Base-by-base conservation (phyloP, 2,113 vertebrate species). In the Puntigrus tetrazona region DNA sequence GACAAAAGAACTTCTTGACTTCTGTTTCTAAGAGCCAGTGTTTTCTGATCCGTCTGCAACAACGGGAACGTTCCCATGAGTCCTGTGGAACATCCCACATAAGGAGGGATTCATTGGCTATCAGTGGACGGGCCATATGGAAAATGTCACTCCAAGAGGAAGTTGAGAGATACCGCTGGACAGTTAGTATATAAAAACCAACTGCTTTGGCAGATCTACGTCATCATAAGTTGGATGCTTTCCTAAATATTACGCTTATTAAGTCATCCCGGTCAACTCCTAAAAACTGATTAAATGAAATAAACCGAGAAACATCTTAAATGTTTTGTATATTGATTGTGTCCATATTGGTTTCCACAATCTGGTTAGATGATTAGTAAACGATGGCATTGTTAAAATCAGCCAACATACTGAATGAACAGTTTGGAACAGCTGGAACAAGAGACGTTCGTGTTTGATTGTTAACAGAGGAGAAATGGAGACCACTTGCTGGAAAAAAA, bases 61-160 rank as follows among this genome's bases (percentile, higher is more conserved):
- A 9, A 41, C 7, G 61, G 5, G 57, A 27, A 36, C 36, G 2
- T 22, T 55, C 50, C 18, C 18, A 55, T 55, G 50, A 55, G 7
- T 55, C 22, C 20, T 31, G 25, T 80, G 18, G 6, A 55, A 55
- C 18, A 55, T 45, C 50, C 25, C 5, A 55, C 69, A 65, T 8
- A 72, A n/a, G 47, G 11, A 14, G 20, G 52, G 59, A 81, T 52
- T 50, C 20, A 41, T n/a, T 27, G n/a, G 10, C 36, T 43, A 72
- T 83, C 50, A 79, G 65, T 16, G 25, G 34, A 57, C 11, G 10
- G 45, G 27, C 18, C 45, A 11, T 43, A 86, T 67, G 77, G 67
- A 45, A 31, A 31, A 84, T 65, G 7, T 81, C 50, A 74, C 47
- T 72, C 22, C 18, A 7, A 75, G 3, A 25, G 45, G 4, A 31